These are phyloP conservation scores for Bujurquina vittata DNA, from an alignment of 2,113 vertebrate genomes.

Conservation along the genomic window DNA sequence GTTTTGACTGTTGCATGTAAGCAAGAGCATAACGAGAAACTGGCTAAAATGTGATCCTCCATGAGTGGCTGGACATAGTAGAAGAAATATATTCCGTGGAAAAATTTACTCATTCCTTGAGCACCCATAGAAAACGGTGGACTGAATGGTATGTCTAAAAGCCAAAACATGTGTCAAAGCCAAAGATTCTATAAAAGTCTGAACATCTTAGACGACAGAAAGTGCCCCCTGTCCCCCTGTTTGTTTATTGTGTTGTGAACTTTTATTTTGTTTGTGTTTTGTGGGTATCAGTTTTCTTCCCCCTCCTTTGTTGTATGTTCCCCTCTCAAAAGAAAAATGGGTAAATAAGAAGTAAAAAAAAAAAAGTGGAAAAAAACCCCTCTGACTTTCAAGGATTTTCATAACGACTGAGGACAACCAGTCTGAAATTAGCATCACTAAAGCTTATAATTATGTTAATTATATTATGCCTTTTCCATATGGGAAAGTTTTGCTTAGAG, in stretches of 20 bases:
- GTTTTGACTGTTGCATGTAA: neutral
- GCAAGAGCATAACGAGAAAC: neutral
- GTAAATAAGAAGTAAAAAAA: neutral
- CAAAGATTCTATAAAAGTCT: no score
- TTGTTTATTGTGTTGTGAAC: neutral
- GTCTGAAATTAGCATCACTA: no score
- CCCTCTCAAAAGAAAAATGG: neutral
- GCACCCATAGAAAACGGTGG: neutral
- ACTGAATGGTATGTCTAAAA: neutral
- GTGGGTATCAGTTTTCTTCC: neutral
- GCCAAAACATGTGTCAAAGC: neutral
- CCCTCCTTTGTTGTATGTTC: neutral
- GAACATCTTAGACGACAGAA: neutral
- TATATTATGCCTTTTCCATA: neutral
- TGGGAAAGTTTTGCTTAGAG: neutral
- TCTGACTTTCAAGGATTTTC: no score
- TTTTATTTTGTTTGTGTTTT: neutral
- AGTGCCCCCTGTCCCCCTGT: neutral
- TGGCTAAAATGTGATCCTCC: neutral
- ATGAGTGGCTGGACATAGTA: neutral
- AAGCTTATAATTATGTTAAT: neutral
- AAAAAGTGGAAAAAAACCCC: neutral
- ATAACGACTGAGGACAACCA: no score
- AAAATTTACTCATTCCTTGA: neutral
- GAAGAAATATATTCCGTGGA: neutral